A percentile compares a stretch with the other conserved stretches of the same genome.
These are phyloP conservation scores for Drosophila cardini DNA, from an alignment of 1,140 invertebrate genomes.

Conservation along the genomic window DNA sequence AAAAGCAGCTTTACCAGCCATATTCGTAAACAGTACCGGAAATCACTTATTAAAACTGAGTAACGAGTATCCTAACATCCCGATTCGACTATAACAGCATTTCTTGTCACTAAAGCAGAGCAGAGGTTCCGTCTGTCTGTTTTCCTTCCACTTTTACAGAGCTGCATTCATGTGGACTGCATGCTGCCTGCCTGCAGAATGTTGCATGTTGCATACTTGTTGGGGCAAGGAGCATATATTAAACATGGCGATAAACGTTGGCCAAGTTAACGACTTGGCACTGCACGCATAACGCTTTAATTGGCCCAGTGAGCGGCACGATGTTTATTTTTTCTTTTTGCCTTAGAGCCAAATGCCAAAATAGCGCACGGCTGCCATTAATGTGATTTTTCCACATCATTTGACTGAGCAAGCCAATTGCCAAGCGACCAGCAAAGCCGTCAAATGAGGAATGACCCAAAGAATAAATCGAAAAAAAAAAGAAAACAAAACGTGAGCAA, in stretches of 20 bases:
- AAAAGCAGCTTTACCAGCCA: too few relatives aligned
- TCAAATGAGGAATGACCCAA: constrained; percentile 21
- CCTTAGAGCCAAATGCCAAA: constrained; percentile 53
- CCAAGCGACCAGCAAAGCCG: constrained; percentile 26
- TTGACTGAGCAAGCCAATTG: constrained; percentile 63
- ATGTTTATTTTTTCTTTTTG: constrained; percentile 22
- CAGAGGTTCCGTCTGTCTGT: constrained; percentile 17
- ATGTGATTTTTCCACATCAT: constrained; percentile 80
- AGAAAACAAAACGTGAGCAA: constrained; percentile 51
- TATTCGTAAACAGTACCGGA: too few relatives aligned
- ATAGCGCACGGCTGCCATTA: constrained; percentile 72
- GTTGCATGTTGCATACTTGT: constrained; percentile 34
- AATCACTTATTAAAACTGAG: too few relatives aligned
- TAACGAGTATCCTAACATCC: too few relatives aligned
- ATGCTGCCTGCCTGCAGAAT: constrained; percentile 20
- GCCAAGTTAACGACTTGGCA: constrained; percentile 64
- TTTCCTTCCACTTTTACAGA: constrained; percentile 27
- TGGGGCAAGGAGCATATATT: constrained; percentile 54
- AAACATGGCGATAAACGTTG: constrained; percentile 41
- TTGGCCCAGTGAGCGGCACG: constrained; percentile 47
- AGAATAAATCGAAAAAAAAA: background rate
- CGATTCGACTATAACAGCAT: too few relatives aligned
- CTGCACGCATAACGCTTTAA: constrained; percentile 51
- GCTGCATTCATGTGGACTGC: constrained; percentile 44
- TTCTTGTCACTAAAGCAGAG: too few relatives aligned